Conservation (phyloP, 2,113 vertebrate species). For the Stigmatopora nigra region DNA sequence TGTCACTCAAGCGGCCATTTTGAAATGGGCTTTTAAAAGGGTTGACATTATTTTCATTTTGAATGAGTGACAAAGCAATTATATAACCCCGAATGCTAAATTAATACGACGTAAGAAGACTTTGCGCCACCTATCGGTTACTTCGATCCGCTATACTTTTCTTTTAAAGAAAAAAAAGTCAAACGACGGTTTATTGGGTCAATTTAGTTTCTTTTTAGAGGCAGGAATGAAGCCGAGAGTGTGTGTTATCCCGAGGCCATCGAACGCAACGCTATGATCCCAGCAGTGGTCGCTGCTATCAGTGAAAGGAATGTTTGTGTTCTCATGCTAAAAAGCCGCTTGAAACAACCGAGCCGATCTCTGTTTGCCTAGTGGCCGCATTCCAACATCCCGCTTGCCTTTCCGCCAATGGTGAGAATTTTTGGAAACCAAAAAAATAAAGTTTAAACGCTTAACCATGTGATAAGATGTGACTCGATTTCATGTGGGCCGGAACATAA, state of each 20-base stretch:
- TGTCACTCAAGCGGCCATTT: slow-evolving; percentile 12
- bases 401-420: slow-evolving; percentile 11
- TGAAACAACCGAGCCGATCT: slow-evolving; percentile 38
- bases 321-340: slow-evolving; percentile 40
- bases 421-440: neutral
- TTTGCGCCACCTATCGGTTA: too few relatives aligned
- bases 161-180: too few relatives aligned
- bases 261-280: slow-evolving; percentile 14
- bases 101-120: too few relatives aligned
- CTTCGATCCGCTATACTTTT: too few relatives aligned
- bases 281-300: slow-evolving; percentile 23
- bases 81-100: too few relatives aligned
- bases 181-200: too few relatives aligned
- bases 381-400: slow-evolving; percentile 46
- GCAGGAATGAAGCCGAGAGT: neutral
- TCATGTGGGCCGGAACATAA: too few relatives aligned
- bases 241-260: slow-evolving; percentile 14
- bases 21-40: neutral
- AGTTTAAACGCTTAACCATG: too few relatives aligned
- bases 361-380: slow-evolving; percentile 36
- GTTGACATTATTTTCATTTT: too few relatives aligned
- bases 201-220: neutral
- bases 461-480: too few relatives aligned
- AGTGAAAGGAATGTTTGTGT: slow-evolving; percentile 35
- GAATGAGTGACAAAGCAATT: too few relatives aligned